phyloP scores from a whole-genome alignment of 1,140 invertebrate species.

The Semibalanus balanoides region DNA sequence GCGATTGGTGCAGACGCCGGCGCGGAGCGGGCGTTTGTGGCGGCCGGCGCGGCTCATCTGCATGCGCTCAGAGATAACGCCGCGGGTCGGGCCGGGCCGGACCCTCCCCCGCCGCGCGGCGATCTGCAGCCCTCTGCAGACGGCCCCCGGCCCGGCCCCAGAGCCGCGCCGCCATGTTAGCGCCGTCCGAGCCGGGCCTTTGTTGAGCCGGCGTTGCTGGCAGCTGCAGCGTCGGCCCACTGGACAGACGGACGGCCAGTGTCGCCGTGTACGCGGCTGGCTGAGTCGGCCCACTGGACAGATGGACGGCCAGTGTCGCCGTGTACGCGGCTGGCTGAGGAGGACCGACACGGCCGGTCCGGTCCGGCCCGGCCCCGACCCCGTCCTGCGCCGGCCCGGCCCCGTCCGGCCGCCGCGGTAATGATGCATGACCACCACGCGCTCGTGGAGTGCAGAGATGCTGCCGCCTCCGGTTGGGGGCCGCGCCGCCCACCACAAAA shows the following conservation, averaged over 20 bases:
- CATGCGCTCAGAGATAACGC: not conserved
- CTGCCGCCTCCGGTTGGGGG: not conserved
- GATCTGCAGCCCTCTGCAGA: no score
- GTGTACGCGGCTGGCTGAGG: no score
- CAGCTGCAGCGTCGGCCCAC: not conserved
- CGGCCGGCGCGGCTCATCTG: not conserved
- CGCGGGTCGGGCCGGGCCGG: no score
- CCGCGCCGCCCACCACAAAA: not conserved
- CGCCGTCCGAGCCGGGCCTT: not conserved
- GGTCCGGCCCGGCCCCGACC: no score
- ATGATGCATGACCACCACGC: not conserved
- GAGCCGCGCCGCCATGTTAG: constrained; percentile 1
- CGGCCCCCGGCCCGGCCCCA: no score
- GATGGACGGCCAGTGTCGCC: not conserved
- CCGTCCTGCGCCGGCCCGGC: no score
- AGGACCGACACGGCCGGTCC: no score
- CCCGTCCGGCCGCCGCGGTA: not conserved
- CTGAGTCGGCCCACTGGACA: not conserved
- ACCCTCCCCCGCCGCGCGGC: not conserved
- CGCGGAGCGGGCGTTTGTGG: no score
- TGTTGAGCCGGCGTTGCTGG: not conserved
- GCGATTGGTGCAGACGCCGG: not conserved
- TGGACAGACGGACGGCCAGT: not conserved
- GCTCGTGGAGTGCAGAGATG: not conserved
- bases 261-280: no score